These are phyloP conservation scores for Apodemia zela DNA, from an alignment of 2,888 invertebrate species.

Conservation along the genomic window DNA sequence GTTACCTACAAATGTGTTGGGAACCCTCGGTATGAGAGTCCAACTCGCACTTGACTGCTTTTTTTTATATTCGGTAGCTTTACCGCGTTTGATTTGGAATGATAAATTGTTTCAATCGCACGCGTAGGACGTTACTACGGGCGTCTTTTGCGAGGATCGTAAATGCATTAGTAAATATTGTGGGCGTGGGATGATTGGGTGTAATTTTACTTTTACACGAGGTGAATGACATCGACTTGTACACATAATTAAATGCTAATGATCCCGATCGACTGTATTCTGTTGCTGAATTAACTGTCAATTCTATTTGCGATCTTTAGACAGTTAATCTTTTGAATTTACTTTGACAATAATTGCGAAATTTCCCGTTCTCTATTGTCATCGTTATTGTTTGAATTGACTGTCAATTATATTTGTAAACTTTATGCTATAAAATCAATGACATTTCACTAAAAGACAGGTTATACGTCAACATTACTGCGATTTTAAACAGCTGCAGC, in stretches of 20 bases:
- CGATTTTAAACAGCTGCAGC: too few relatives aligned
- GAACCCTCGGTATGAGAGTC: too few relatives aligned
- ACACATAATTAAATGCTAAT: constrained; percentile 40
- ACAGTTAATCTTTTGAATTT: not conserved
- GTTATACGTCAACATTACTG: too few relatives aligned
- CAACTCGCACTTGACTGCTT: too few relatives aligned
- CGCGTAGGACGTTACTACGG: constrained; percentile 46
- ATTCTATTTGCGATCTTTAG: constrained; percentile 28
- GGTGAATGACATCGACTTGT: constrained; percentile 56
- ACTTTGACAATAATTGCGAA: not conserved
- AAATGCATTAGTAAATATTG: constrained; percentile 64
- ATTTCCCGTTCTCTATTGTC: not conserved
- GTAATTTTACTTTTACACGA: constrained; percentile 67
- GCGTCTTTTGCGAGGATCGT: constrained; percentile 52
- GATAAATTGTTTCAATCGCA: constrained; percentile 41
- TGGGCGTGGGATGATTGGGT: constrained; percentile 66
- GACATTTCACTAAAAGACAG: too few relatives aligned
- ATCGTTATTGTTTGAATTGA: not conserved
- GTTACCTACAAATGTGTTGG: too few relatives aligned
- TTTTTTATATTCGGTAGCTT: constrained; percentile 23
- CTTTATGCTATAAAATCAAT: not conserved
- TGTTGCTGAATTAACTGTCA: constrained; percentile 29
- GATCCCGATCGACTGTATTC: constrained; percentile 33
- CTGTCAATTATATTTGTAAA: not conserved
- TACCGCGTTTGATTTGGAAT: constrained; percentile 31